A percentile compares a stretch with the other conserved stretches of the same genome.
Conservation (phyloP, 2,888 invertebrate species). For the Sarcophaga rosellei region DNA sequence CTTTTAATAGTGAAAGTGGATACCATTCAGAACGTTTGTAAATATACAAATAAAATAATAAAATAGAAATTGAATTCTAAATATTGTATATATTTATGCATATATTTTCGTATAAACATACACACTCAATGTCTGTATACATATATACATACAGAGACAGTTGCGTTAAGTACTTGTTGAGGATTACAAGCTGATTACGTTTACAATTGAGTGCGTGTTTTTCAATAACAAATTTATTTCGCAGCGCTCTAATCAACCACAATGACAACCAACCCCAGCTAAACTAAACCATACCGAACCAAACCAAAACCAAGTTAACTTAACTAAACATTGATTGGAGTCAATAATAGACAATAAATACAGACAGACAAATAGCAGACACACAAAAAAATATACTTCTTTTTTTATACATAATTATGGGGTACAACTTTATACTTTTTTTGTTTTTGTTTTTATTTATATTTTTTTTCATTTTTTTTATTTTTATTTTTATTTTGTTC, state of each 20-base stretch:
- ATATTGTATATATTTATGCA: neutral
- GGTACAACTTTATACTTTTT: neutral
- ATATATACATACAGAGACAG: slow-evolving; percentile 9
- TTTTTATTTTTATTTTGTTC: neutral
- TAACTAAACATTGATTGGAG: slow-evolving; percentile 47
- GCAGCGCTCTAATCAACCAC: neutral
- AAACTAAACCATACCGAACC: neutral
- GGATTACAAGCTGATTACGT: slow-evolving; percentile 53
- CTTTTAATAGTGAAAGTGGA: neutral
- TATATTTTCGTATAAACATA: neutral
- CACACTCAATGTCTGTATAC: neutral
- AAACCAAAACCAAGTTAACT: neutral
- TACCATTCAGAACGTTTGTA: neutral
- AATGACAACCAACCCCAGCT: neutral
- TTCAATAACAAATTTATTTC: slow-evolving; percentile 9
- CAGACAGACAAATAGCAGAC: neutral
- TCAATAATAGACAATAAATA: slow-evolving; percentile 23
- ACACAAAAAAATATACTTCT: neutral
- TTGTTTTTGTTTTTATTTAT: neutral
- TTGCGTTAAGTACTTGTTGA: slow-evolving; percentile 51
- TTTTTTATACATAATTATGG: neutral
- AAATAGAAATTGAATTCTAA: neutral
- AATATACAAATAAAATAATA: no score
- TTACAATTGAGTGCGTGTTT: slow-evolving; percentile 30
- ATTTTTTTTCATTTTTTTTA: no score